phyloP scores from a whole-genome alignment of 92 coral and sea anemone genomes.

The Parazoanthus darwini region DNA sequence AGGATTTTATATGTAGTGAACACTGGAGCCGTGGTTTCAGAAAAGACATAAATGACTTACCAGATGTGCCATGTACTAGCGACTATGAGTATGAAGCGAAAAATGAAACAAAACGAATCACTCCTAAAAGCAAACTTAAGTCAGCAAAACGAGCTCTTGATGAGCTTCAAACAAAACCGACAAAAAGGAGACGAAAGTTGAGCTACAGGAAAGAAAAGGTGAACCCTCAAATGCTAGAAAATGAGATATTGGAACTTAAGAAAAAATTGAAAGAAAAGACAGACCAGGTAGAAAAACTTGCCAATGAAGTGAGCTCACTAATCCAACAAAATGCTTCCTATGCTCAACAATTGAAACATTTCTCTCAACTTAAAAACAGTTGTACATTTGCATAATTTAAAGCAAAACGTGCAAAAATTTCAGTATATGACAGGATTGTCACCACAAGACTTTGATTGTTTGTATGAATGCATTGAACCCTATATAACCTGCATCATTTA shows the following conservation, averaged over 20 bases:
- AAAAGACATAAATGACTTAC: not conserved
- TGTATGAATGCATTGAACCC: slow-evolving; percentile 48
- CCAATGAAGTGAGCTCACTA: not conserved
- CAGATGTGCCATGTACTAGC: not conserved
- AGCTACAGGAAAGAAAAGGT: not conserved
- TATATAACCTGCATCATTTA: slow-evolving; percentile 38
- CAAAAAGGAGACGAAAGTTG: not conserved
- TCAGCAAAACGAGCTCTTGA: not conserved
- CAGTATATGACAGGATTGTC: slow-evolving; percentile 47
- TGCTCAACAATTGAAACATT: not conserved
- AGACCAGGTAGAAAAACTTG: slow-evolving; percentile 4
- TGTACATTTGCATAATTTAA: slow-evolving; percentile 36
- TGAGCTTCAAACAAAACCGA: not conserved
- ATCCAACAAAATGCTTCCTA: not conserved
- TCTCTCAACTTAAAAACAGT: not conserved
- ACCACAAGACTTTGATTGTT: slow-evolving; percentile 47
- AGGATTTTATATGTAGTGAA: not conserved
- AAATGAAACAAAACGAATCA: not conserved
- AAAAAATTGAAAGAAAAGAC: not conserved
- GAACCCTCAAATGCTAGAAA: not conserved
- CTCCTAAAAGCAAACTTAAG: not conserved
- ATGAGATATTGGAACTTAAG: not conserved
- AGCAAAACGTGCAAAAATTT: slow-evolving; percentile 26
- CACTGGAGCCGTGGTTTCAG: not conserved
- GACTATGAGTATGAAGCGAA: not conserved